phyloP scores from a whole-genome alignment of 2,797 vertebrate genomes.

The Bradypodion ventrale region DNA sequence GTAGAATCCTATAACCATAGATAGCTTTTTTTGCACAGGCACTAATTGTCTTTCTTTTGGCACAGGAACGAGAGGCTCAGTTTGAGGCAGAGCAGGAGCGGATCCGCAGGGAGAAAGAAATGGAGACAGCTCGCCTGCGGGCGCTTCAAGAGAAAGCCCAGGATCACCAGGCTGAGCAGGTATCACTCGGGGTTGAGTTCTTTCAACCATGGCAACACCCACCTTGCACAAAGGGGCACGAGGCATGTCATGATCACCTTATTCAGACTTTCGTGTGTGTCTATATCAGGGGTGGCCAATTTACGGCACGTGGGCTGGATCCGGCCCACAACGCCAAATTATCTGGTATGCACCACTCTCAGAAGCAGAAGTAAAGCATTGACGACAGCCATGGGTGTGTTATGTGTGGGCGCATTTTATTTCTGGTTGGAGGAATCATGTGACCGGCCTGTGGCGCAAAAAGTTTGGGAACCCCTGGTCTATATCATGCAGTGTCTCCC shows the following conservation, averaged over 20 bases:
- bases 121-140: constrained; percentile 82
- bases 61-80: constrained; percentile 83
- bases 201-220: not conserved
- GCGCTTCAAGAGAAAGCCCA: constrained; percentile 82
- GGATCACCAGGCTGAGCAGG: constrained; percentile 87
- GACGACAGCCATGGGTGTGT: too few relatives aligned
- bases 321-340: too few relatives aligned
- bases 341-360: too few relatives aligned
- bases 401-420: too few relatives aligned
- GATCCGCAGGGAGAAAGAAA: constrained; percentile 86
- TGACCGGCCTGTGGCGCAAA: too few relatives aligned
- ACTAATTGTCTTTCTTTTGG: not conserved
- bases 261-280: not conserved
- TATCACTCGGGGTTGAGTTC: constrained; percentile 26
- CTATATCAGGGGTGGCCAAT: too few relatives aligned
- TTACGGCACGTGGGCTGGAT: too few relatives aligned
- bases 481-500: not conserved
- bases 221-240: not conserved
- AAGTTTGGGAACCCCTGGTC: too few relatives aligned
- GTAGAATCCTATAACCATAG: too few relatives aligned
- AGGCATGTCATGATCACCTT: not conserved
- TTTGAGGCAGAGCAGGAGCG: constrained; percentile 83
- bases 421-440: too few relatives aligned
- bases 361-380: too few relatives aligned
- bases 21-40: too few relatives aligned